Conservation (phyloP, 2,113 vertebrate species). For the Silurus meridionalis region DNA sequence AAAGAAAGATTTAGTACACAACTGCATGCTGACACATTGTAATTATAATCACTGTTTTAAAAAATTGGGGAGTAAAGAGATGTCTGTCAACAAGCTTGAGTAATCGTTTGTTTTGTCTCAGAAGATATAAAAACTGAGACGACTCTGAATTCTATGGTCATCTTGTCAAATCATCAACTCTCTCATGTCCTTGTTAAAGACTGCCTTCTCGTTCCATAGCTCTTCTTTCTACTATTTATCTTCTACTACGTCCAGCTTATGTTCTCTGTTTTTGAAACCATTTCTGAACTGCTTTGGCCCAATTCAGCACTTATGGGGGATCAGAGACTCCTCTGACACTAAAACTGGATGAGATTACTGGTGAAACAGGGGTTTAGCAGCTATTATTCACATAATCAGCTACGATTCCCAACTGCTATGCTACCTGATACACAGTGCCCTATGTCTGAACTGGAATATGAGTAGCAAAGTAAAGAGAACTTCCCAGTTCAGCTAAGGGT, state of each 20-base stretch:
- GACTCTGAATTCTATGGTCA: background rate
- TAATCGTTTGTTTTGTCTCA: background rate
- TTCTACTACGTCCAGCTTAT: background rate
- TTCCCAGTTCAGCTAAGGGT: constrained; percentile 24
- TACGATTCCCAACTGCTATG: constrained; percentile 12
- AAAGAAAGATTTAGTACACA: background rate
- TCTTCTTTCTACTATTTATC: constrained; percentile 3
- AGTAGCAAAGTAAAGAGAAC: constrained; percentile 35
- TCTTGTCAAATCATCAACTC: background rate
- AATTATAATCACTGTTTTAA: background rate
- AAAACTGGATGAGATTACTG: constrained; percentile 37
- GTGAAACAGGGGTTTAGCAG: constrained; percentile 18
- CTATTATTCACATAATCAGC: constrained; percentile 36
- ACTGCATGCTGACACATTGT: background rate
- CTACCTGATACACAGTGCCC: constrained; percentile 32
- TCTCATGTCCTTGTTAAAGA: background rate
- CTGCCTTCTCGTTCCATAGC: background rate
- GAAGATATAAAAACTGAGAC: background rate
- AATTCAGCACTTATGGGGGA: constrained; percentile 13
- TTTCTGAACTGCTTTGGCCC: background rate
- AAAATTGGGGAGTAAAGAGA: background rate
- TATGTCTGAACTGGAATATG: constrained; percentile 33
- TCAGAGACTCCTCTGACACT: constrained; percentile 24
- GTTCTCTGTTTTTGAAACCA: background rate
- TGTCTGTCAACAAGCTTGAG: background rate